Conservation (phyloP, 2,113 vertebrate species). For the Onychorhynchus coronatus region DNA sequence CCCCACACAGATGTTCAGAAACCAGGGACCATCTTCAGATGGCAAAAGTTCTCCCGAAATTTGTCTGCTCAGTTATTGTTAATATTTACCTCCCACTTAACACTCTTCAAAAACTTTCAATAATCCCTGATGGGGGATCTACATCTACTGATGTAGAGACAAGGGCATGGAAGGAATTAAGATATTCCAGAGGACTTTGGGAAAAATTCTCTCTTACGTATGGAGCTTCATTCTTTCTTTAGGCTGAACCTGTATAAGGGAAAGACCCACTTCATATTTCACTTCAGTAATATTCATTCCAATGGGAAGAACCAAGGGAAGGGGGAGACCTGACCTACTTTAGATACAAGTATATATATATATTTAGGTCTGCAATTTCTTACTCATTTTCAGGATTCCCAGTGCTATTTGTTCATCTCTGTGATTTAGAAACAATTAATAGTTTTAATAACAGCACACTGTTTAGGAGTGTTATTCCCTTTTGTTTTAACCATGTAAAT, state of each 20-base stretch:
- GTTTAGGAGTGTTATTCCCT: neutral
- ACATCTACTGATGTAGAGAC: neutral
- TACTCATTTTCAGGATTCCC: neutral
- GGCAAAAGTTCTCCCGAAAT: neutral
- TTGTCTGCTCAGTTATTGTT: neutral
- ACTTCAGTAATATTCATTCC: neutral
- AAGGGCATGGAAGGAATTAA: neutral
- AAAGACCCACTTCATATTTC: neutral
- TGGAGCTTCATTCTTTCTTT: neutral
- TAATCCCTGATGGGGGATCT: neutral
- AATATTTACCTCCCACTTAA: neutral
- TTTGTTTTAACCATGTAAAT: neutral
- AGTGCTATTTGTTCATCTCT: neutral
- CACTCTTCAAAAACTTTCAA: neutral
- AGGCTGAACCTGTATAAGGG: neutral
- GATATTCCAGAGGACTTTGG: rapidly evolving
- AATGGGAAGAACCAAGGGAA: neutral
- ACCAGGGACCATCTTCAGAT: neutral
- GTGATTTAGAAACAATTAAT: neutral
- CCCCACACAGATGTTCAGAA: neutral
- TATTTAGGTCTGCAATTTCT: neutral
- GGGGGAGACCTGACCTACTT: neutral
- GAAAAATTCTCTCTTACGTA: neutral
- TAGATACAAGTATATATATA: neutral
- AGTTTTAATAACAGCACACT: neutral